Conservation (phyloP, 2,888 invertebrate genomes). For the Unio delphinus region DNA sequence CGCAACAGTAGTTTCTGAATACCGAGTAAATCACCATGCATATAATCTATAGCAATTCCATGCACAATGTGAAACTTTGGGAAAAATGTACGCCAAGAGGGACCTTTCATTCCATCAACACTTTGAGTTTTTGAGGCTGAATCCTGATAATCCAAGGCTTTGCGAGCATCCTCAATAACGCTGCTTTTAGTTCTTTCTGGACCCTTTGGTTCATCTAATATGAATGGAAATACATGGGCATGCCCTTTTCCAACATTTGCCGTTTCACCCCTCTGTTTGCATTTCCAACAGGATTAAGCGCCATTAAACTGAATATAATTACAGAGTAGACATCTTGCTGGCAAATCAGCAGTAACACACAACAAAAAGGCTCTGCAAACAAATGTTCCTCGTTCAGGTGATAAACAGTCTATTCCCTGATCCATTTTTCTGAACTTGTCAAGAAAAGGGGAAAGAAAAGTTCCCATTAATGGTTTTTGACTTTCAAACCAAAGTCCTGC, state of each 20-base stretch:
- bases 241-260: too few species aligned
- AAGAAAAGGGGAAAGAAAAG: slow-evolving; percentile 17
- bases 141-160: neutral
- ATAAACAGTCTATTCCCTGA: slow-evolving; percentile 1
- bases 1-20: too few species aligned
- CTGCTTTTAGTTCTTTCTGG: neutral
- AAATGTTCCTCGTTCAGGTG: slow-evolving; percentile 7
- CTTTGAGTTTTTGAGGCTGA: neutral
- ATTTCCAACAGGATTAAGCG: slow-evolving; percentile 9
- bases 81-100: too few species aligned
- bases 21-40: neutral
- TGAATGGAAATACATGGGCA: too few species aligned
- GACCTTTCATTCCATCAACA: neutral
- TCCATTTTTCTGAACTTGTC: slow-evolving; percentile 6
- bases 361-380: slow-evolving; percentile 9
- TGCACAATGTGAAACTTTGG: neutral
- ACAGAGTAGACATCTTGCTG: slow-evolving; percentile 8
- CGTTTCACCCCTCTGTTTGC: too few species aligned
- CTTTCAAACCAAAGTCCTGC: slow-evolving; percentile 21
- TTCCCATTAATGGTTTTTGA: slow-evolving; percentile 15
- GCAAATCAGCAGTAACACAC: slow-evolving; percentile 1
- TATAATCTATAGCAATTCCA: neutral
- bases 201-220: too few species aligned
- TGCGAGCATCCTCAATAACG: slow-evolving; percentile 3
- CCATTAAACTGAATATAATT: slow-evolving; percentile 6